Evolutionary conservation across 1,140 invertebrate genomes (phyloP).

Genomic region (Drosophila pseudoobscura): DNA sequence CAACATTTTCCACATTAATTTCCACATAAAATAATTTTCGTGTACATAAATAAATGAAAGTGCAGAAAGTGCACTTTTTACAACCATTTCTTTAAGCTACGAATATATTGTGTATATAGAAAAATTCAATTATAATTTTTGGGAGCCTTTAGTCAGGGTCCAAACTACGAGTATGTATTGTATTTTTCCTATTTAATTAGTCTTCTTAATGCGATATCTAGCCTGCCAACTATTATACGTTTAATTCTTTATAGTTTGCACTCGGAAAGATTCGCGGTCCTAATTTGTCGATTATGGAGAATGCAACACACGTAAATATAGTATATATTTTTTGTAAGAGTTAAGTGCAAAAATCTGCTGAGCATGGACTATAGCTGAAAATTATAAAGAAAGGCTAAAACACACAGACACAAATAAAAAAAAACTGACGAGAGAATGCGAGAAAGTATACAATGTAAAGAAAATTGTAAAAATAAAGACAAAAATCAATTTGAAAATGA

Average conservation of each 20-base stretch:
- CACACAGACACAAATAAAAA: constrained; percentile 28
- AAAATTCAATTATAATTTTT: constrained; percentile 20
- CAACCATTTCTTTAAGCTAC: constrained; percentile 19
- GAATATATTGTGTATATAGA: constrained; percentile 42
- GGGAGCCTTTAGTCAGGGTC: not conserved
- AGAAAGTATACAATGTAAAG: constrained; percentile 66
- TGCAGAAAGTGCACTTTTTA: not conserved
- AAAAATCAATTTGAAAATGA: not conserved
- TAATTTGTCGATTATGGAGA: too few species aligned
- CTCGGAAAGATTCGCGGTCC: not conserved
- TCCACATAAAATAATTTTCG: constrained; percentile 45
- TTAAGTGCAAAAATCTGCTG: constrained; percentile 62
- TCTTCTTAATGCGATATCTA: constrained; percentile 67
- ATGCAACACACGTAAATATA: constrained; percentile 21
- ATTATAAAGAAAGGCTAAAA: constrained; percentile 41
- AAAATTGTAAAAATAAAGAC: constrained; percentile 48
- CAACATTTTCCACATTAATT: constrained; percentile 6
- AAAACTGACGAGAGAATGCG: constrained; percentile 35
- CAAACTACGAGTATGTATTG: constrained; percentile 45
- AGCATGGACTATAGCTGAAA: constrained; percentile 76
- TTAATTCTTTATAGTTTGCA: constrained; percentile 5
- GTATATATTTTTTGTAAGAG: constrained; percentile 53
- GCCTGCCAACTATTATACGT: constrained; percentile 63
- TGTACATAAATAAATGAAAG: constrained; percentile 61
- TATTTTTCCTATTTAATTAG: constrained; percentile 60